These are phyloP conservation scores for Salvelinus alpinus DNA, from an alignment of 2,113 vertebrate genomes.

Conservation along the genomic window DNA sequence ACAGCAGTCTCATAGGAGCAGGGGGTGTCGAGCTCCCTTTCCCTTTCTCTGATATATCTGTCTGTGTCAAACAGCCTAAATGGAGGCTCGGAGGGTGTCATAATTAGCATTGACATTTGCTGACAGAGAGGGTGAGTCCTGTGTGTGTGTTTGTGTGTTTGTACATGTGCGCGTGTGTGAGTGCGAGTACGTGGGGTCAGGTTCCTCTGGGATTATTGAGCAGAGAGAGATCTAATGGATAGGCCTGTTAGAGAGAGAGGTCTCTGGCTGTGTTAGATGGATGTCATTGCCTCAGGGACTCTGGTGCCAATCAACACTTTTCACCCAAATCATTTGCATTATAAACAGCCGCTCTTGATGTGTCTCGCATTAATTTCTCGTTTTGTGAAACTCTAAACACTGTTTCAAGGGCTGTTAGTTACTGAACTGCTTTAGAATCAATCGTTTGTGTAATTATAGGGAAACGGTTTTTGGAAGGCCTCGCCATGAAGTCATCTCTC, in stretches of 20 bases:
- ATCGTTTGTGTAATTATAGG: conserved; percentile 32
- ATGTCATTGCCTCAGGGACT: conserved; percentile 55
- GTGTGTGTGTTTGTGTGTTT: too few relatives aligned
- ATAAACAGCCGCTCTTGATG: conserved; percentile 60
- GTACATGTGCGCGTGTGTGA: too few relatives aligned
- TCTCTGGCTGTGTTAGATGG: conserved; percentile 49
- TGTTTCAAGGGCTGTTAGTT: conserved; percentile 11
- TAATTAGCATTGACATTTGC: conserved; percentile 71
- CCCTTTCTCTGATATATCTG: conserved; percentile 55
- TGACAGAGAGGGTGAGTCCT: conserved; percentile 65
- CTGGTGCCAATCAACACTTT: conserved; percentile 64
- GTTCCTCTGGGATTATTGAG: conserved; percentile 59
- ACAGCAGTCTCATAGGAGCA: conserved; percentile 43
- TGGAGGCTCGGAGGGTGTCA: conserved; percentile 54
- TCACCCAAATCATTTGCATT: conserved; percentile 65
- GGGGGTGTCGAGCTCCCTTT: neutral
- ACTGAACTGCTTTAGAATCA: conserved; percentile 37
- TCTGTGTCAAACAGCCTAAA: conserved; percentile 48
- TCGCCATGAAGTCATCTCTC: neutral
- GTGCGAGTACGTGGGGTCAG: conserved; percentile 15
- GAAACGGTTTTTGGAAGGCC: conserved; percentile 17
- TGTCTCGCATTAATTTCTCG: conserved; percentile 49
- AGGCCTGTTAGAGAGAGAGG: conserved; percentile 20
- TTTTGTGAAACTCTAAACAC: conserved; percentile 36
- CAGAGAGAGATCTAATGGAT: conserved; percentile 56